Conservation (phyloP, 2,797 vertebrate genomes). For the Labroides dimidiatus region DNA sequence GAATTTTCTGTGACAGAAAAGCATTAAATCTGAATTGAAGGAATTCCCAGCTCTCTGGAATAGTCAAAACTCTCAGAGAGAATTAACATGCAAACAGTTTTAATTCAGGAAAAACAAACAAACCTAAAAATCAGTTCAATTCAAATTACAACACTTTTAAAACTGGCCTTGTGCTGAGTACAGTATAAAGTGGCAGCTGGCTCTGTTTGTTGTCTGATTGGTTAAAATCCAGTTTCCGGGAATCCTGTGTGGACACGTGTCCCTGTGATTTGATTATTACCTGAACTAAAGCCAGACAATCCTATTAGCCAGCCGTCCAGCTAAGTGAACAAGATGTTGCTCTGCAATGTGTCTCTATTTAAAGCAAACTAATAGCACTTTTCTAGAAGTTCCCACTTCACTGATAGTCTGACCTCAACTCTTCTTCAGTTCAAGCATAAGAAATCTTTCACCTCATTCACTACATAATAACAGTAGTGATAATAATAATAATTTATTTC, state of each 20-base stretch:
- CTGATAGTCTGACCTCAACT: slow-evolving; percentile 20
- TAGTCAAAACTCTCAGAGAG: background rate
- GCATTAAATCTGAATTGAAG: background rate
- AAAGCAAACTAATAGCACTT: slow-evolving; percentile 69
- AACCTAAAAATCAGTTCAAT: no score
- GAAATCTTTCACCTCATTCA: slow-evolving; percentile 20
- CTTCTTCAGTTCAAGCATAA: slow-evolving; percentile 23
- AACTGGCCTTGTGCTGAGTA: no score
- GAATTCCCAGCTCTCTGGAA: no score
- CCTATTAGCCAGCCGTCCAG: slow-evolving; percentile 72
- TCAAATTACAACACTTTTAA: no score
- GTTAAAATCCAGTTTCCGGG: slow-evolving; percentile 37
- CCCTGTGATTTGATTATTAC: slow-evolving; percentile 62
- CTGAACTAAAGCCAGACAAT: slow-evolving; percentile 74
- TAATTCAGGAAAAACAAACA: no score
- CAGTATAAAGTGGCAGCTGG: background rate
- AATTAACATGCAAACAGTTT: background rate
- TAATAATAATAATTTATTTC: no score
- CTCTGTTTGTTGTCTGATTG: slow-evolving; percentile 9
- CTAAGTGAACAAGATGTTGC: slow-evolving; percentile 34
- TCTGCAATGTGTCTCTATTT: slow-evolving; percentile 72
- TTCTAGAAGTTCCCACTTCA: slow-evolving; percentile 31
- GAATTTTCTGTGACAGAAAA: background rate
- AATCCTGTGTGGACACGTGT: slow-evolving; percentile 57
- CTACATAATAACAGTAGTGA: no score